Conservation (phyloP, 2,888 invertebrate genomes). For the Andrena minutula region DNA sequence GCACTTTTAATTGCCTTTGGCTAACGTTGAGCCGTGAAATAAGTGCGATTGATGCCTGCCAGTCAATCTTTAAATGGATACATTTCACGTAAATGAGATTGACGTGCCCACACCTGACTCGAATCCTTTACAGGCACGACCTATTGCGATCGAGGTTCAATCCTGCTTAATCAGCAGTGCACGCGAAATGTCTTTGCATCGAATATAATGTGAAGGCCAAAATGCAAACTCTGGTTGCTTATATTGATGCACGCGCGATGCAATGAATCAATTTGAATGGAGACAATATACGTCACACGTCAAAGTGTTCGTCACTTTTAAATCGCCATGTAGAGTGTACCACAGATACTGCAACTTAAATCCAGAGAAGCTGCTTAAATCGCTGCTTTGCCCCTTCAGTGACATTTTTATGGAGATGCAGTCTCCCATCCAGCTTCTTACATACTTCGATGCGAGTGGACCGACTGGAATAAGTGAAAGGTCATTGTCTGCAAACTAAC, state of each 20-base stretch:
- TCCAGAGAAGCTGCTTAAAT: background rate
- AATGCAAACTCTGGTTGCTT: background rate
- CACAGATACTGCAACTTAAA: background rate
- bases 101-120: background rate
- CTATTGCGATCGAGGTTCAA: background rate
- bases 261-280: no score
- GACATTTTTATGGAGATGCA: slow-evolving; percentile 14
- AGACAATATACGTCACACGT: background rate
- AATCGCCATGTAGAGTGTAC: background rate
- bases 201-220: background rate
- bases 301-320: background rate
- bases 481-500: no score
- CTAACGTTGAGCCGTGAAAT: background rate
- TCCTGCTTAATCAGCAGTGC: slow-evolving; percentile 23
- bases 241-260: background rate
- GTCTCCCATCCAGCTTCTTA: slow-evolving; percentile 18
- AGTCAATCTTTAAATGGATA: background rate
- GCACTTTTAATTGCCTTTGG: background rate
- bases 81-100: slow-evolving; percentile 3
- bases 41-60: background rate
- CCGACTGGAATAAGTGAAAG: slow-evolving; percentile 1
- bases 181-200: background rate
- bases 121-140: background rate
- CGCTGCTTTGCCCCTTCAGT: background rate
- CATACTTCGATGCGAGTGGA: background rate